These are phyloP conservation scores for Drosophila paranaensis DNA, from an alignment of 2,888 invertebrate species.

Conservation along the genomic window DNA sequence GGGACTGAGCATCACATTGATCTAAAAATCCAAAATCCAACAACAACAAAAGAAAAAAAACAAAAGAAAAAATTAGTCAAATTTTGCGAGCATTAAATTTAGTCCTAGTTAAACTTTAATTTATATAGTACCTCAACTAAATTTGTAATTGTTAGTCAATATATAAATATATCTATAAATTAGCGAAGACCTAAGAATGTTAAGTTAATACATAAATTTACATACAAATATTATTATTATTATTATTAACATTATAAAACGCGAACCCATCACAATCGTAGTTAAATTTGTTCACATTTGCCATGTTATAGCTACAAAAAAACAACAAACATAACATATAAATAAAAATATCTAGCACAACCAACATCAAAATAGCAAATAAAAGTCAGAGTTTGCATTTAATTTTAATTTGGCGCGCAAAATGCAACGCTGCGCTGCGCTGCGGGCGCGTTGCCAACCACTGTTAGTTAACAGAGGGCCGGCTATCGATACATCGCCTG, in stretches of 20 bases:
- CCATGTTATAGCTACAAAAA: constrained; percentile 63
- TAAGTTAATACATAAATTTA: constrained; percentile 57
- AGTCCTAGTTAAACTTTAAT: constrained; percentile 51
- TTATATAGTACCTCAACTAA: constrained; percentile 63
- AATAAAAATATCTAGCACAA: constrained; percentile 62
- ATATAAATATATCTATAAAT: constrained; percentile 33
- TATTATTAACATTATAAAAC: constrained; percentile 34
- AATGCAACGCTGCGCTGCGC: background rate
- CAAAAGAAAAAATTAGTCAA: constrained; percentile 55
- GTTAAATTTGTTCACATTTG: constrained; percentile 68
- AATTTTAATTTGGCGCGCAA: background rate
- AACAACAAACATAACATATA: constrained; percentile 46
- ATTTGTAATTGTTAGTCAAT: constrained; percentile 70
- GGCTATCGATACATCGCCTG: constrained; percentile 19
- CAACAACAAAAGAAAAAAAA: constrained; percentile 6
- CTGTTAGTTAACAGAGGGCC: background rate
- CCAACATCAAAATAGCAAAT: constrained; percentile 36
- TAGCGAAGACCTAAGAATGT: constrained; percentile 72
- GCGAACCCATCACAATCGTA: constrained; percentile 38
- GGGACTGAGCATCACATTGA: constrained; percentile 76
- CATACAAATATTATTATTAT: constrained; percentile 51
- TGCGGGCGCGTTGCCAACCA: constrained; percentile 24
- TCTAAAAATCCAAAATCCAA: constrained; percentile 42
- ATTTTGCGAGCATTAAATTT: constrained; percentile 64
- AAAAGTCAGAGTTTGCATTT: background rate